These are phyloP conservation scores for Automeris io DNA, from an alignment of 2,888 invertebrate species.

Conservation along the genomic window DNA sequence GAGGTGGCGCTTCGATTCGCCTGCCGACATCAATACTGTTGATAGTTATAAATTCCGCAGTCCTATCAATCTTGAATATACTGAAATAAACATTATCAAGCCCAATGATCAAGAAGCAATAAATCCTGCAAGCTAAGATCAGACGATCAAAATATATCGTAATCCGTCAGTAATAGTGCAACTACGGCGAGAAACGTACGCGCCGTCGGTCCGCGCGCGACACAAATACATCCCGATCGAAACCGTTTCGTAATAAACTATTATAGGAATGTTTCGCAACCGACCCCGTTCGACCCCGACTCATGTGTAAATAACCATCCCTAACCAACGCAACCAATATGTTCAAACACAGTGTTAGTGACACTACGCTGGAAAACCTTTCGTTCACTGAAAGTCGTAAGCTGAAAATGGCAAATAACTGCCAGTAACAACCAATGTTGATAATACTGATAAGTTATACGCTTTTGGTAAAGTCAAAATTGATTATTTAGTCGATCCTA, in stretches of 20 bases:
- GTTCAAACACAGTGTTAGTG: conserved; percentile 3
- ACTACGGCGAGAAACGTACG: conserved; percentile 34
- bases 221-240: conserved; percentile 26
- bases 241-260: conserved; percentile 44
- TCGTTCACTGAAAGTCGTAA: not conserved
- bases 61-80: not conserved
- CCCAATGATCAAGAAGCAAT: not conserved
- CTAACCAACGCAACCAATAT: conserved; percentile 15
- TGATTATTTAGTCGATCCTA: too few relatives aligned
- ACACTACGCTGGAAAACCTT: conserved; percentile 1
- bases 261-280: conserved; percentile 21
- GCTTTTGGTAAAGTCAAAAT: too few relatives aligned
- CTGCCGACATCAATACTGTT: too few relatives aligned
- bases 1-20: too few relatives aligned
- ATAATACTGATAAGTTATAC: too few relatives aligned
- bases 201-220: conserved; percentile 22
- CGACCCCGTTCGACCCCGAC: conserved; percentile 31
- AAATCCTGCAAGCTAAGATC: not conserved
- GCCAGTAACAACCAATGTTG: too few relatives aligned
- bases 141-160: conserved; percentile 3
- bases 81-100: conserved; percentile 1
- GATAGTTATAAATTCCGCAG: too few relatives aligned
- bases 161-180: conserved; percentile 27
- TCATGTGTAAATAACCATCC: conserved; percentile 33
- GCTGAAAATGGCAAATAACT: too few relatives aligned